Evolutionary conservation across 1,140 invertebrate species (phyloP).

Genomic region (Drosophila takahashii): DNA sequence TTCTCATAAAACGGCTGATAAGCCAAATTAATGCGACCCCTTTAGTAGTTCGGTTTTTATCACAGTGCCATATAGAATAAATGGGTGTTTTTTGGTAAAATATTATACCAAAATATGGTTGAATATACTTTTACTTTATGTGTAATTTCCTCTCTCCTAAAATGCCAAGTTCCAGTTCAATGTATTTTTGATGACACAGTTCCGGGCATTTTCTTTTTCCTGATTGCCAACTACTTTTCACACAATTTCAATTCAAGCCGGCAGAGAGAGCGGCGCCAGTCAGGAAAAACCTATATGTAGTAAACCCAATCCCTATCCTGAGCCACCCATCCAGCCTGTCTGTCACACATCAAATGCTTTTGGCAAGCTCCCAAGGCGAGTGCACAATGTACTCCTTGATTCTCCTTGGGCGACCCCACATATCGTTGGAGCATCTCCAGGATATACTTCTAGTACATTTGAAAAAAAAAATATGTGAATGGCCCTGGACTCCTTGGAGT

Average conservation of each 20-base stretch:
- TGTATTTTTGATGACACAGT: slow-evolving; percentile 41
- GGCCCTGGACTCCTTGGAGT: slow-evolving; percentile 9
- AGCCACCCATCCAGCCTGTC: slow-evolving; percentile 9
- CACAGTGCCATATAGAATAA: neutral
- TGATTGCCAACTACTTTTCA: slow-evolving; percentile 53
- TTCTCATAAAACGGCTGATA: slow-evolving; percentile 8
- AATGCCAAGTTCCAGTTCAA: slow-evolving; percentile 19
- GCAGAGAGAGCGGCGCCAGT: slow-evolving; percentile 30
- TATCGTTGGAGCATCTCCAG: slow-evolving; percentile 2
- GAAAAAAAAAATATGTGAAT: slow-evolving; percentile 36
- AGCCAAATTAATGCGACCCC: neutral
- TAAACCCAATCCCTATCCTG: neutral
- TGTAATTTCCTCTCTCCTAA: neutral
- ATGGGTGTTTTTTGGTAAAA: neutral
- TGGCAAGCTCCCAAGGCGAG: slow-evolving; percentile 53
- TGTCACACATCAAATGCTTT: slow-evolving; percentile 54
- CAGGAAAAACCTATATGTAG: neutral
- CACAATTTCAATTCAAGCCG: slow-evolving; percentile 38
- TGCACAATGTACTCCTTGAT: slow-evolving; percentile 2
- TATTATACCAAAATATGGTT: neutral
- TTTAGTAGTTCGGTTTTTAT: neutral
- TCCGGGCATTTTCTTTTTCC: slow-evolving; percentile 51
- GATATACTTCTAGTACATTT: slow-evolving; percentile 4
- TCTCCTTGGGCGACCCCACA: neutral
- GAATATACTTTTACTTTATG: neutral